Evolutionary conservation across 1,140 invertebrate genomes (phyloP).

Genomic region (Samia ricini): DNA sequence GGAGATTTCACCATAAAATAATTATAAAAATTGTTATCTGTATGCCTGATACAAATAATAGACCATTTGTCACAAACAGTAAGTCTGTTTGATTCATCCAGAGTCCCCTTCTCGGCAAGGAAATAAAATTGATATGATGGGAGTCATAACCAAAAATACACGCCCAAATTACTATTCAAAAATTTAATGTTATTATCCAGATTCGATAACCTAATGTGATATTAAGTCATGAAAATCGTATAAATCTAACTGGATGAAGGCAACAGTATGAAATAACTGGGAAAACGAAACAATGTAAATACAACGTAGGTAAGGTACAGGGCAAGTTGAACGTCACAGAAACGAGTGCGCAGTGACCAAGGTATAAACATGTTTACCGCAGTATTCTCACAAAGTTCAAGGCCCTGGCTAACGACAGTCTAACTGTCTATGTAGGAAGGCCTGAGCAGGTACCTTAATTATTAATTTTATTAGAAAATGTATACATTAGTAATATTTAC

Average conservation of each 20-base stretch:
- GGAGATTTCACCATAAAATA: no score
- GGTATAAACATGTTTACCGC: constrained; percentile 73
- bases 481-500: background rate
- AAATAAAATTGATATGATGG: no score
- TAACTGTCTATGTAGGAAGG: background rate
- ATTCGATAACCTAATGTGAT: constrained; percentile 1
- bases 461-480: background rate
- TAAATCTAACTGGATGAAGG: background rate
- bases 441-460: background rate
- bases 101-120: no score
- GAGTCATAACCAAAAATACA: no score
- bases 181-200: background rate
- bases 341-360: constrained; percentile 63
- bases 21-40: no score
- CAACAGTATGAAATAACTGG: background rate
- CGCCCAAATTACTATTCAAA: no score
- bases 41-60: no score
- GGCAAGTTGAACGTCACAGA: constrained; percentile 49
- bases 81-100: no score
- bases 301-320: constrained; percentile 28
- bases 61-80: no score
- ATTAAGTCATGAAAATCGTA: background rate
- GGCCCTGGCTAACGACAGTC: constrained; percentile 49
- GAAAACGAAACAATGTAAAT: constrained; percentile 12
- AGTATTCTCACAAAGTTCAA: constrained; percentile 67